A percentile compares a stretch with the other conserved stretches of the same genome.
These are phyloP conservation scores for Erythrolamprus reginae DNA, from an alignment of 2,113 vertebrate species.

Conservation along the genomic window DNA sequence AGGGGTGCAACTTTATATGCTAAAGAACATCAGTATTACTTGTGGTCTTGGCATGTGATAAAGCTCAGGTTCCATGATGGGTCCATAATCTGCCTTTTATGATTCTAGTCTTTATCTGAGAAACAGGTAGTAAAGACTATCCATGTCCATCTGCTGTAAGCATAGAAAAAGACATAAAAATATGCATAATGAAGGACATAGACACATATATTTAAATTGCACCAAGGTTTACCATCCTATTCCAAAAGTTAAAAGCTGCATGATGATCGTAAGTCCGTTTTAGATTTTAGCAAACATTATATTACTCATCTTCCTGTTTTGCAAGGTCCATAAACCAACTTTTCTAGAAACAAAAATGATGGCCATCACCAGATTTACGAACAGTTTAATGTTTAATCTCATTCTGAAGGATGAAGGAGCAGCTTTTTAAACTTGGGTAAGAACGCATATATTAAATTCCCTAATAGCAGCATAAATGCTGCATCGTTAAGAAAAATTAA, in stretches of 20 bases:
- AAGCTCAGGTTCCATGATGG: neutral
- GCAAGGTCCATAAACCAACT: slow-evolving; percentile 5
- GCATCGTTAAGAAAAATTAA: slow-evolving; percentile 11
- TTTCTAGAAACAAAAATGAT: slow-evolving; percentile 40
- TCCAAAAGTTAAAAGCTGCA: slow-evolving; percentile 32
- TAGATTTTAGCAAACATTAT: slow-evolving; percentile 9
- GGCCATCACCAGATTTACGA: slow-evolving; percentile 26
- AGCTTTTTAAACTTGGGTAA: slow-evolving; percentile 13
- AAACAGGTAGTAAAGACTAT: neutral
- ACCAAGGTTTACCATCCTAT: neutral
- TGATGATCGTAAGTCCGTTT: neutral
- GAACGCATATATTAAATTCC: slow-evolving; percentile 10
- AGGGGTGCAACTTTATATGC: neutral
- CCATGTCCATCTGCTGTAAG: neutral
- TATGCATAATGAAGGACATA: neutral
- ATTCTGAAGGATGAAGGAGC: slow-evolving; percentile 35
- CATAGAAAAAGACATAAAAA: slow-evolving; percentile 7
- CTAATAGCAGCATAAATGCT: neutral
- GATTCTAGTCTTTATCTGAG: neutral
- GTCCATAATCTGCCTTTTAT: neutral
- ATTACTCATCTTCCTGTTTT: neutral
- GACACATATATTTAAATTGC: slow-evolving; percentile 8
- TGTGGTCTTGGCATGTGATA: neutral
- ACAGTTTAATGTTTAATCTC: slow-evolving; percentile 36
- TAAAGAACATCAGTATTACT: neutral